phyloP scores from a whole-genome alignment of 2,113 vertebrate genomes.

The Anarhynchus alexandrinus region DNA sequence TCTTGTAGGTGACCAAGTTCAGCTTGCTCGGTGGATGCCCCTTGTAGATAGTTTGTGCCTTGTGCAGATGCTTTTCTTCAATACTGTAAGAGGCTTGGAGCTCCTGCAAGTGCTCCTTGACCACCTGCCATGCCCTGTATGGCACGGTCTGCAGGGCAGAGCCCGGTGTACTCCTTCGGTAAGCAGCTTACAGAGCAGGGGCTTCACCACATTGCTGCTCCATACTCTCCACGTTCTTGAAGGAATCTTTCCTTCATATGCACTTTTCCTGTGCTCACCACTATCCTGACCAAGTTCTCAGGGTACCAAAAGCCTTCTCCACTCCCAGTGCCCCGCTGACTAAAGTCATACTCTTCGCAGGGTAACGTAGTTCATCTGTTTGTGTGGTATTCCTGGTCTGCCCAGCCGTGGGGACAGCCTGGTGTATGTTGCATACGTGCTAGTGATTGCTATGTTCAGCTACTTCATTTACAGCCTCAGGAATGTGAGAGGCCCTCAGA shows the following conservation, averaged over 20 bases:
- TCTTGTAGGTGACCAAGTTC: neutral
- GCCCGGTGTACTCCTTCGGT: neutral
- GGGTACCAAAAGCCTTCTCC: neutral
- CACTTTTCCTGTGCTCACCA: neutral
- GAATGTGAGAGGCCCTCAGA: slow-evolving; percentile 23
- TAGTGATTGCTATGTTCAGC: slow-evolving; percentile 10
- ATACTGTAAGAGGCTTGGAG: neutral
- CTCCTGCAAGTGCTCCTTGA: neutral
- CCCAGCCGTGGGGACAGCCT: neutral
- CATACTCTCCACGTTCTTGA: neutral
- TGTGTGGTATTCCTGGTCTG: neutral
- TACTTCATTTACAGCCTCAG: slow-evolving; percentile 52
- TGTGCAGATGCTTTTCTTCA: neutral
- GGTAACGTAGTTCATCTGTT: neutral
- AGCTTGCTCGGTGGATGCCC: neutral
- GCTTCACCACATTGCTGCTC: neutral
- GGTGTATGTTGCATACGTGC: neutral
- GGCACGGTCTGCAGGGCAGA: neutral
- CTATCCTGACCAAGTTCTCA: neutral
- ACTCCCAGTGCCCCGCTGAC: neutral
- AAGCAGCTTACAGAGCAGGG: neutral
- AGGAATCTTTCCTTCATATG: neutral
- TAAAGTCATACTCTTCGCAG: slow-evolving; percentile 1
- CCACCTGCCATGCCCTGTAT: neutral
- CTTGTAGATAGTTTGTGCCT: neutral